Base-by-base conservation (phyloP, 2,113 vertebrate genomes). In the Theropithecus gelada region DNA sequence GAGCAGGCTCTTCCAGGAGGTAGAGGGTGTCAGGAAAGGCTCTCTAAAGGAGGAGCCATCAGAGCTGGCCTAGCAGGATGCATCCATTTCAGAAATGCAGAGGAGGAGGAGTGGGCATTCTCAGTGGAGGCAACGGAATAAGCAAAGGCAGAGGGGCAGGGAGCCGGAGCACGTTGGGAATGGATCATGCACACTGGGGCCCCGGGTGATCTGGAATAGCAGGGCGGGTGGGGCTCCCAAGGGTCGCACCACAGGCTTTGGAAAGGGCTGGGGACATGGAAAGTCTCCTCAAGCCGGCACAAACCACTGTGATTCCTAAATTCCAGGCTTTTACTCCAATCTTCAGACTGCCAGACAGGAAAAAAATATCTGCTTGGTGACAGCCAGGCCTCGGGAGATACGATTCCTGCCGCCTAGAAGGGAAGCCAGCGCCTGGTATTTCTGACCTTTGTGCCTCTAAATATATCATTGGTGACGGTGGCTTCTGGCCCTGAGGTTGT, bases 371-470 rank as follows among this genome's bases (percentile, higher is more conserved):
- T 90, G 81, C 88, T 59, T 90, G 84, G 96, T 96, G 97, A 96
- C 97, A 97, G 97, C 96, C 94, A 94, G 94, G 87, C 57, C 90
- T 79, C 52, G 0, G 81, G 95, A 96, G 98, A 94, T 90, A 95
- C n/a, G 64, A 92, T 92, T 96, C 88, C 94, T 97, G 78, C 81
- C 0, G 0, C 95, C 81, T 79, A 94, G 93, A 96, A 96, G 92
- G 79, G 90, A 95, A 97, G 81, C 94, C 95, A 97, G 96, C 0
- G 30, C 76, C 88, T 79, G 93, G 94, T 85, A 96, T 90, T 96
- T 96, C 97, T 96, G 97, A 97, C 95, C 96, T 98, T 95, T 88
- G 84, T 96, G 95, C 32, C 14, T 40, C 93, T 97, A 98, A 97
- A 97, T 97, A 96, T 94, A 95, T 98, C 96, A 96, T 2, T 81